These are phyloP conservation scores for Muraenolepis orangiensis DNA, from an alignment of 2,797 vertebrate genomes.

Conservation along the genomic window DNA sequence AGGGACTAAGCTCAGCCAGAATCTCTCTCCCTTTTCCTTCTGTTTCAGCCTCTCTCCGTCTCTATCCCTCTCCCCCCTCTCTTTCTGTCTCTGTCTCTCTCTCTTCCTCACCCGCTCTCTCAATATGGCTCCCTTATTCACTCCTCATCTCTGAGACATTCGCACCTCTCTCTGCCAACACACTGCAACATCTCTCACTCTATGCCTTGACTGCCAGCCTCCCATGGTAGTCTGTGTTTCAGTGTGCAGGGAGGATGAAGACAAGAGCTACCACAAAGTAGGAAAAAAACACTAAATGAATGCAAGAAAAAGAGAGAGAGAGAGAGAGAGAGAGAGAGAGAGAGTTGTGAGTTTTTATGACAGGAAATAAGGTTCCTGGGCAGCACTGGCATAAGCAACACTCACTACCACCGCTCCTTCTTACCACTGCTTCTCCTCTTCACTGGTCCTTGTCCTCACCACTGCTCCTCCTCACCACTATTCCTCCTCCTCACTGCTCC, in stretches of 20 bases:
- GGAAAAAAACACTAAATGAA: slow-evolving; percentile 33
- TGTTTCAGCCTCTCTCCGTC: too few relatives aligned
- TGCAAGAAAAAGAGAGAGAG: slow-evolving; percentile 19
- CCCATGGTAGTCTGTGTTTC: slow-evolving; percentile 64
- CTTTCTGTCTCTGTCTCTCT: too few relatives aligned
- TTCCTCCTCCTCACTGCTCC: neutral
- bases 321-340: slow-evolving; percentile 43
- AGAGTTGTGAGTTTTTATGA: too few relatives aligned
- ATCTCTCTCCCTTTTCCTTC: slow-evolving; percentile 26
- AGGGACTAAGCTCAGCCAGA: slow-evolving; percentile 64
- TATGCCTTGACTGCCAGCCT: slow-evolving; percentile 52
- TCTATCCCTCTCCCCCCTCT: too few relatives aligned
- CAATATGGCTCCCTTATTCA: neutral
- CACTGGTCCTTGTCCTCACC: too few relatives aligned
- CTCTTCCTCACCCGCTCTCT: too few relatives aligned
- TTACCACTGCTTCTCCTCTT: neutral
- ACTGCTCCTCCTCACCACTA: too few relatives aligned
- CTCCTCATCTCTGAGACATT: slow-evolving; percentile 55
- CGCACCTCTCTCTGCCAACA: slow-evolving; percentile 61
- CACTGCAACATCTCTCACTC: slow-evolving; percentile 59
- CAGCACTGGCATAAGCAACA: slow-evolving; percentile 55
- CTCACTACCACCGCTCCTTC: neutral
- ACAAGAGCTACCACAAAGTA: slow-evolving; percentile 15
- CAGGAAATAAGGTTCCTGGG: slow-evolving; percentile 61
- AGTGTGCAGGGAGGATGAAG: slow-evolving; percentile 52